A percentile compares a stretch with the other conserved stretches of the same genome.
Evolutionary conservation across 1,140 invertebrate genomes (phyloP).

Genomic region (Papilio helenus): DNA sequence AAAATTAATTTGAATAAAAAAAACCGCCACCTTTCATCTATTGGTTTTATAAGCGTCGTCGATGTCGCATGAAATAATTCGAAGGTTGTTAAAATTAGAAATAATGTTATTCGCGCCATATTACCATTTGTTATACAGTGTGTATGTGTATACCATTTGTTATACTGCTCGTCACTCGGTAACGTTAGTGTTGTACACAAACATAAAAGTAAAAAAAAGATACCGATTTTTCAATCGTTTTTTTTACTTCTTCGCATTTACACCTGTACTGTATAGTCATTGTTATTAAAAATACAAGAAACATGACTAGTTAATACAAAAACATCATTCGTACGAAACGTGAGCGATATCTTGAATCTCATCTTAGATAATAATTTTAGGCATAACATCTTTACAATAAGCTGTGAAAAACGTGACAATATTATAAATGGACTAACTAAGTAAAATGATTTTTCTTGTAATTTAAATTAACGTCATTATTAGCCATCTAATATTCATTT

Average conservation of each 20-base stretch:
- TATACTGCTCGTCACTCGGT: not conserved
- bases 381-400: not conserved
- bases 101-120: not conserved
- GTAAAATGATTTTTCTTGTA: not conserved
- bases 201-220: not conserved
- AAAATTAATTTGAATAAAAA: not conserved
- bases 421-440: not conserved
- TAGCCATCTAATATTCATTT: not conserved
- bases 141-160: not conserved
- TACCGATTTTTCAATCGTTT: not conserved
- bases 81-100: not conserved
- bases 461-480: no score
- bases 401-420: not conserved
- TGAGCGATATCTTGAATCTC: not conserved
- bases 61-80: not conserved
- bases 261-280: not conserved
- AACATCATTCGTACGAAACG: not conserved
- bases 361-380: not conserved
- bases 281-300: not conserved
- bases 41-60: not conserved
- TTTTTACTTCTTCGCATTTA: not conserved
- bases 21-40: not conserved
- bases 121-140: not conserved
- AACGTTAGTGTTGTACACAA: slow-evolving; percentile 6
- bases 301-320: not conserved